phyloP scores from a whole-genome alignment of 2,888 invertebrate species.

The Cheiracanthium punctorium region DNA sequence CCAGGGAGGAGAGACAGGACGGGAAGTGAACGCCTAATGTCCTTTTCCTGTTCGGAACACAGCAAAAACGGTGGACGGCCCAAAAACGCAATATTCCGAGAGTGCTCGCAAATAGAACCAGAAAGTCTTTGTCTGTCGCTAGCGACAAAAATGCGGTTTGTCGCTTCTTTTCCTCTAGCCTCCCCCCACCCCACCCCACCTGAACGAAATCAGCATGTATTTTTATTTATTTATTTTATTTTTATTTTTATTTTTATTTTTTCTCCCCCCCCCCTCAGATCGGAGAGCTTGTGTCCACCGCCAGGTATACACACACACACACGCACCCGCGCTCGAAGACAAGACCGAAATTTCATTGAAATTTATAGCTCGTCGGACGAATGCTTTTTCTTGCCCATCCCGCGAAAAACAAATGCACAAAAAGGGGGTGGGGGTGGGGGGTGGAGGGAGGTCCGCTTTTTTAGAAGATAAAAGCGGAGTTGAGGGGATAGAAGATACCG shows the following conservation, averaged over 20 bases:
- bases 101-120: constrained; percentile 36
- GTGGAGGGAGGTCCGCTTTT: too few relatives aligned
- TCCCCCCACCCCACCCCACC: neutral
- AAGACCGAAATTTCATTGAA: constrained; percentile 56
- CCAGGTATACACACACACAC: constrained; percentile 28
- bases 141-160: constrained; percentile 62
- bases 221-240: neutral
- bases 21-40: constrained; percentile 57
- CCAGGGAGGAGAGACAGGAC: neutral
- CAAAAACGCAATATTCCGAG: constrained; percentile 62
- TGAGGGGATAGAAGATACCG: neutral
- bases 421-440: too few relatives aligned
- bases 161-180: constrained; percentile 17
- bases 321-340: constrained; percentile 22
- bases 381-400: too few relatives aligned
- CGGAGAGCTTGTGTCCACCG: constrained; percentile 25
- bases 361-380: constrained; percentile 63
- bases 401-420: constrained; percentile 56
- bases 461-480: constrained; percentile 5
- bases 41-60: constrained; percentile 61
- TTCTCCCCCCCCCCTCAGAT: constrained; percentile 2
- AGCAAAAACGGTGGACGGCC: constrained; percentile 48
- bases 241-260: neutral
- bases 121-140: constrained; percentile 54
- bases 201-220: constrained; percentile 28